Conservation (phyloP, 2,888 invertebrate species). For the Netelia virgata region DNA sequence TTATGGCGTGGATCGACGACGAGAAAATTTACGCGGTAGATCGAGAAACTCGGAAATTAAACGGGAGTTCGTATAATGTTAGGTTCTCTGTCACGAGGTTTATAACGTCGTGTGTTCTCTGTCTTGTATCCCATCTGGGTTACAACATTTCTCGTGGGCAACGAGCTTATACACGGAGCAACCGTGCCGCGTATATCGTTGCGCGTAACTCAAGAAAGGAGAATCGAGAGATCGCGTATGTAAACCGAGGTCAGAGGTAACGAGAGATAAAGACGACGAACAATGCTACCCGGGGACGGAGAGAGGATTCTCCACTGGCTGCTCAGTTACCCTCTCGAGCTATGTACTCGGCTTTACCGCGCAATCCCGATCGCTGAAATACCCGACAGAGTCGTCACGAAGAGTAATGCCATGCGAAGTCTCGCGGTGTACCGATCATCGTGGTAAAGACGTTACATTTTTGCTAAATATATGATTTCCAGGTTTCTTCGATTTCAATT, state of each 20-base stretch:
- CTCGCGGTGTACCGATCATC: constrained; percentile 28
- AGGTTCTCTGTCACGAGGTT: neutral
- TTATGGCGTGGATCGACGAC: no score
- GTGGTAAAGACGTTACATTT: neutral
- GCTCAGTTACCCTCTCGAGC: constrained; percentile 31
- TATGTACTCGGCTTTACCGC: constrained; percentile 33
- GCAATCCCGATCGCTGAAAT: constrained; percentile 49
- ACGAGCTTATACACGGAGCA: neutral
- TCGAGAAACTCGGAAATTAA: no score
- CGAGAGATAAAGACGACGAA: constrained; percentile 52
- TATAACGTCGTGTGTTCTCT: constrained; percentile 1
- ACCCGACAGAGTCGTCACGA: constrained; percentile 58
- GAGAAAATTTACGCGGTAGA: no score
- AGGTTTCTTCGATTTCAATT: no score
- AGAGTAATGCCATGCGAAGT: constrained; percentile 31
- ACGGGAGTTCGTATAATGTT: no score
- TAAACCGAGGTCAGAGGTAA: constrained; percentile 60
- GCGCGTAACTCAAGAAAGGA: constrained; percentile 34
- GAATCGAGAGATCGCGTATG: constrained; percentile 61
- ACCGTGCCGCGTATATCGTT: neutral
- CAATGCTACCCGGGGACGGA: constrained; percentile 36
- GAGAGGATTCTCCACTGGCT: constrained; percentile 40
- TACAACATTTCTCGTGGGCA: neutral
- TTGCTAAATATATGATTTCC: no score
- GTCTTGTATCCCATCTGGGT: neutral